Percentiles rank a stretch among this genome's conserved stretches.
Conservation (phyloP, 1,140 invertebrate genomes). For the Drosophila nannoptera region DNA sequence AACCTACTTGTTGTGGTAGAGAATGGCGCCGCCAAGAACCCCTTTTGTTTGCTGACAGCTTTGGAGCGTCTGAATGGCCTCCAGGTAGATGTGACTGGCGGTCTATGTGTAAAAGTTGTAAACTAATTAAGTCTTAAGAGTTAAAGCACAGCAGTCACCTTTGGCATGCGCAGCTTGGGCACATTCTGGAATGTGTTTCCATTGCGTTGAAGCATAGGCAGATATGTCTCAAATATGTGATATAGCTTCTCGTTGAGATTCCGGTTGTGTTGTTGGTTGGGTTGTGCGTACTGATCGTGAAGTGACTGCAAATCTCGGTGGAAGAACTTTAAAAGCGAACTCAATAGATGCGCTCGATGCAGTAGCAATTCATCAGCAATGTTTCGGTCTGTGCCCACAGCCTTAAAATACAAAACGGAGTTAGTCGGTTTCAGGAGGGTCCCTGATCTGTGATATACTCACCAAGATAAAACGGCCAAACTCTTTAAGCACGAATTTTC, state of each 20-base stretch:
- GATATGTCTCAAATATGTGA: conserved; percentile 90
- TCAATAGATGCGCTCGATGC: conserved; percentile 85
- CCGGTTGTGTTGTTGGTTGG: conserved; percentile 77
- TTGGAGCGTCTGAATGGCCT: conserved; percentile 89
- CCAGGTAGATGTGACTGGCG: conserved; percentile 88
- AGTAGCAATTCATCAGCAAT: conserved; percentile 89
- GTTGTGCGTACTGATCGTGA: conserved; percentile 80
- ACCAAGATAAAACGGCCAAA: conserved; percentile 89
- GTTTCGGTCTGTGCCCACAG: conserved; percentile 90
- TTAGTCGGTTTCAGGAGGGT: background rate
- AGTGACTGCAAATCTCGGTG: conserved; percentile 88
- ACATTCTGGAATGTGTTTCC: conserved; percentile 89
- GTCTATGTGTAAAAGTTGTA: conserved; percentile 80
- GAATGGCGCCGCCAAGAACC: conserved; percentile 87
- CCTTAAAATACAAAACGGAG: conserved; percentile 80
- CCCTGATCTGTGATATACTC: conserved; percentile 9
- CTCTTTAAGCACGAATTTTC: conserved; percentile 89
- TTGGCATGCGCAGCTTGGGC: conserved; percentile 87
- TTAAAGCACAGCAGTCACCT: conserved; percentile 80
- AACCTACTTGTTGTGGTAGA: conserved; percentile 90
- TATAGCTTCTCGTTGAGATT: conserved; percentile 88
- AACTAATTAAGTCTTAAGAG: conserved; percentile 4
- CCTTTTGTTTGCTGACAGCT: conserved; percentile 86
- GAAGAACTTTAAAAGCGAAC: conserved; percentile 87
- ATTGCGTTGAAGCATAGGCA: conserved; percentile 88